A percentile compares a stretch with the other conserved stretches of the same genome.
Evolutionary conservation across 2,888 invertebrate species (phyloP).

Genomic region (Agriopis aurantiaria): DNA sequence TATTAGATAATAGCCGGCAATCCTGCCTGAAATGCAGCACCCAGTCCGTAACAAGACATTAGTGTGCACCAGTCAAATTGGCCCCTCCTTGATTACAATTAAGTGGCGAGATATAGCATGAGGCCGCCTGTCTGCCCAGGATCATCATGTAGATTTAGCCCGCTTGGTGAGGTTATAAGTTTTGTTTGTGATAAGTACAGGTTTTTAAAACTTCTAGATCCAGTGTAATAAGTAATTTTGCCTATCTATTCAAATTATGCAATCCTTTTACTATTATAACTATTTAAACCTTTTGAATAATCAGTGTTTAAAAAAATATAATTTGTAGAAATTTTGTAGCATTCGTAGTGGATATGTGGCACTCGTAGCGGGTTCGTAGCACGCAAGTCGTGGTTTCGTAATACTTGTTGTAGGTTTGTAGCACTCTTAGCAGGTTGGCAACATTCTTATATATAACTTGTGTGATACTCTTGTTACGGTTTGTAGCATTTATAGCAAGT

Average conservation of each 20-base stretch:
- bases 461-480: not conserved
- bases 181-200: not conserved
- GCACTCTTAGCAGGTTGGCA: not conserved
- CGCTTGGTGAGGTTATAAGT: slow-evolving; percentile 8
- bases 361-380: not conserved
- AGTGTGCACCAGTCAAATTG: slow-evolving; percentile 71
- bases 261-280: too few relatives aligned
- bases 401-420: not conserved
- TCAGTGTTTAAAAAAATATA: too few relatives aligned
- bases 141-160: slow-evolving; percentile 61
- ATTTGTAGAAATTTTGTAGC: not conserved
- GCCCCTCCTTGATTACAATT: slow-evolving; percentile 75
- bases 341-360: not conserved
- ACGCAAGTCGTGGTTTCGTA: not conserved
- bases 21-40: slow-evolving; percentile 42
- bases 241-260: too few relatives aligned
- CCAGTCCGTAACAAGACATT: slow-evolving; percentile 62
- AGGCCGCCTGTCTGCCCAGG: slow-evolving; percentile 61
- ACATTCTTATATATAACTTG: not conserved
- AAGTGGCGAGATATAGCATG: slow-evolving; percentile 67
- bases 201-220: slow-evolving; percentile 7
- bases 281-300: too few relatives aligned
- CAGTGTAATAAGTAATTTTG: not conserved
- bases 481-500: not conserved
- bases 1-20: slow-evolving; percentile 51